These are phyloP conservation scores for Trachops cirrhosus DNA, from an alignment of 2,797 vertebrate species.

Conservation along the genomic window DNA sequence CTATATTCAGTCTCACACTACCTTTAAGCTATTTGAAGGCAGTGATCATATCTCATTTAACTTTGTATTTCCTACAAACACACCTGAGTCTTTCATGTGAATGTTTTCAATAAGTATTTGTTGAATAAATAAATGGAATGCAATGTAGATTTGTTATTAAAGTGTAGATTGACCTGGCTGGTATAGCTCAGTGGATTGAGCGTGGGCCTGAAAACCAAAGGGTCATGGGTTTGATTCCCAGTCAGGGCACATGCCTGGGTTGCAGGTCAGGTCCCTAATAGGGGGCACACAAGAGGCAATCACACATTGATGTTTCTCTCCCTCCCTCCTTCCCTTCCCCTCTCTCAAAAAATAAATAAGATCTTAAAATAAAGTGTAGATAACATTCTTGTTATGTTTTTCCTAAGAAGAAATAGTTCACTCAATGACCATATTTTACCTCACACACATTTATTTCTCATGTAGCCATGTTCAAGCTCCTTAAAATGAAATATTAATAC, in stretches of 20 bases:
- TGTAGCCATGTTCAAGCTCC: constrained; percentile 63
- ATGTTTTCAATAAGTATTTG: background rate
- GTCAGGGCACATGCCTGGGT: too few relatives aligned
- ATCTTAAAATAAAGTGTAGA: background rate
- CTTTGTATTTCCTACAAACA: background rate
- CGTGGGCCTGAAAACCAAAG: too few relatives aligned
- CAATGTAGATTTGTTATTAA: background rate
- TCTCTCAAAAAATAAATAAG: too few relatives aligned
- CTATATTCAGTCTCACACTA: background rate
- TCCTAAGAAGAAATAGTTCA: background rate
- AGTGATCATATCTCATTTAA: background rate
- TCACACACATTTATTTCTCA: constrained; percentile 55
- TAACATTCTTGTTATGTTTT: background rate
- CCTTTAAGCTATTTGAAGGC: background rate
- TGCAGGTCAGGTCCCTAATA: too few relatives aligned
- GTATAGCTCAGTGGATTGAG: too few relatives aligned
- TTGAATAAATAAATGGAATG: background rate
- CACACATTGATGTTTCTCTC: too few relatives aligned
- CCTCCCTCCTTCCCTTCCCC: too few relatives aligned
- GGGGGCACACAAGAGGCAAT: too few relatives aligned
- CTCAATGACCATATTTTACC: constrained; percentile 9
- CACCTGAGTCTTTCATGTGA: background rate
- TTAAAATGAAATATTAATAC: constrained; percentile 75
- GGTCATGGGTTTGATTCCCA: too few relatives aligned
- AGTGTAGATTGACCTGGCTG: background rate